These are phyloP conservation scores for Eonycteris spelaea DNA, from an alignment of 2,113 vertebrate genomes.

Conservation along the genomic window DNA sequence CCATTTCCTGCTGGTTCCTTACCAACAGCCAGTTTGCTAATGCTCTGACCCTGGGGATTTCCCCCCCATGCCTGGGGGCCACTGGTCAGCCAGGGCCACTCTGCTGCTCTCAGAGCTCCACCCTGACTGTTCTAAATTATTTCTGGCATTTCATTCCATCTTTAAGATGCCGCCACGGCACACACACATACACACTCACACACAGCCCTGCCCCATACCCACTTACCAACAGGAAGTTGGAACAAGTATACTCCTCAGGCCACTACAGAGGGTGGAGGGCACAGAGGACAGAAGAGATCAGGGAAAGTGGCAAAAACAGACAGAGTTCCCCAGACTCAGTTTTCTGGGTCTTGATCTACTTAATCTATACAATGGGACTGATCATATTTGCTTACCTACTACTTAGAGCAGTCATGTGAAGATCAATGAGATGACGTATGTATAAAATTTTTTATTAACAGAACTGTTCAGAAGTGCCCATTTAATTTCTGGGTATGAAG, in stretches of 20 bases:
- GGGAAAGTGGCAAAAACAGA: background rate
- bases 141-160: background rate
- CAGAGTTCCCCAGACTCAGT: background rate
- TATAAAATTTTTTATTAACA: background rate
- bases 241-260: background rate
- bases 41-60: background rate
- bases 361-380: background rate
- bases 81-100: background rate
- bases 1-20: background rate
- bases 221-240: background rate
- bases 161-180: background rate
- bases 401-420: background rate
- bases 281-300: background rate
- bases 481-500: background rate
- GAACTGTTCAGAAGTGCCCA: background rate
- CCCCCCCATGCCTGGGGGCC: fast-evolving
- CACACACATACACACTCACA: background rate
- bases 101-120: background rate
- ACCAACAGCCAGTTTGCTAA: background rate
- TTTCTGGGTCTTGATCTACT: background rate
- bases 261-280: background rate
- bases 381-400: background rate
- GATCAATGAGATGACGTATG: background rate
- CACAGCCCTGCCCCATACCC: too few species aligned
- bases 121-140: background rate